Percentiles rank a stretch among this genome's conserved stretches.
These are phyloP conservation scores for Globia sparganii DNA, from an alignment of 2,888 invertebrate genomes.

Conservation along the genomic window DNA sequence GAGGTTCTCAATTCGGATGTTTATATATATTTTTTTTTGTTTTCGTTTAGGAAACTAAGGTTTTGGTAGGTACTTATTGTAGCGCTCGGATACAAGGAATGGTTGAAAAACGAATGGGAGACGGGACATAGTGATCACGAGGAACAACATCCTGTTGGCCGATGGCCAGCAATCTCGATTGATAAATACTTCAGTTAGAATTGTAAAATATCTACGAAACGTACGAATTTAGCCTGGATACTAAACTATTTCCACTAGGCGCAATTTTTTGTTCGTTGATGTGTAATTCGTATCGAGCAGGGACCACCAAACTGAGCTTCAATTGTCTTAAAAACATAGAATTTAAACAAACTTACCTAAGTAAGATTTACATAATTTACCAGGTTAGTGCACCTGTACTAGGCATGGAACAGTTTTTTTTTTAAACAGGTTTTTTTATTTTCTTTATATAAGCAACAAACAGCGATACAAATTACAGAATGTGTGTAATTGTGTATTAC, in stretches of 20 bases:
- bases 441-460: too few relatives aligned
- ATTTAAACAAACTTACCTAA: too few relatives aligned
- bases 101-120: conserved; percentile 77
- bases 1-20: too few relatives aligned
- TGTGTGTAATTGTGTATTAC: too few relatives aligned
- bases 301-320: not conserved
- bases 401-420: not conserved
- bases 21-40: too few relatives aligned
- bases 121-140: conserved; percentile 74
- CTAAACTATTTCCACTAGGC: conserved; percentile 24
- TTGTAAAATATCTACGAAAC: conserved; percentile 32
- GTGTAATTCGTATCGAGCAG: conserved; percentile 4
- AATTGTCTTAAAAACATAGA: not conserved
- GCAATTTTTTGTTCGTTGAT: conserved; percentile 4
- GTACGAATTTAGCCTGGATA: conserved; percentile 28
- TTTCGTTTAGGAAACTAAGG: too few relatives aligned
- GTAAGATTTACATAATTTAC: not conserved
- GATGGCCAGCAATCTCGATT: conserved; percentile 73
- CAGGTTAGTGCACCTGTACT: not conserved
- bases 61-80: not conserved
- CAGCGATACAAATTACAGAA: too few relatives aligned
- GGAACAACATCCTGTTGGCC: conserved; percentile 83
- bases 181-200: conserved; percentile 65
- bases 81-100: conserved; percentile 59
- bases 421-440: too few relatives aligned